These are phyloP conservation scores for Idaea biselata DNA, from an alignment of 2,888 invertebrate genomes.

Conservation along the genomic window DNA sequence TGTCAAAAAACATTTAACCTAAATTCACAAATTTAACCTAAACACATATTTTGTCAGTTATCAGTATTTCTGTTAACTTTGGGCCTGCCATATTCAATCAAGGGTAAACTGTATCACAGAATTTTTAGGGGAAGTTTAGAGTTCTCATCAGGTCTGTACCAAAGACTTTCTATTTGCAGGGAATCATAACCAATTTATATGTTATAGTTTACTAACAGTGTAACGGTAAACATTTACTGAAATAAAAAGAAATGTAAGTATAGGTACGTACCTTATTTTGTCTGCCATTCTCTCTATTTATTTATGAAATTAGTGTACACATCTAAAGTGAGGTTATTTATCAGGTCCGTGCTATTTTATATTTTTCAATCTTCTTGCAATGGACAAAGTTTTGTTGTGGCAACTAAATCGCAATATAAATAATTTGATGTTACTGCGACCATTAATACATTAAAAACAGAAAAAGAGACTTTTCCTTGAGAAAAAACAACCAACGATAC, in stretches of 20 bases:
- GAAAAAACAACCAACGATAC: too few relatives aligned
- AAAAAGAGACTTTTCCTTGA: not conserved
- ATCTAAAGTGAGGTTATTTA: slow-evolving; percentile 30
- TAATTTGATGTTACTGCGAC: not conserved
- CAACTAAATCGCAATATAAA: not conserved
- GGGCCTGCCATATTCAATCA: too few relatives aligned
- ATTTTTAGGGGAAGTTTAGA: too few relatives aligned
- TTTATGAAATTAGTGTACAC: slow-evolving; percentile 5
- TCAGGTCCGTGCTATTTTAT: not conserved
- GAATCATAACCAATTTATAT: too few relatives aligned
- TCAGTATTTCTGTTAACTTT: too few relatives aligned
- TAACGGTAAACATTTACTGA: not conserved
- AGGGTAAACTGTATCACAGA: too few relatives aligned
- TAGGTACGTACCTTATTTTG: slow-evolving; percentile 59
- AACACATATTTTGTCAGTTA: too few relatives aligned
- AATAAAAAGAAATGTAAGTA: not conserved
- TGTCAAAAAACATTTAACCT: too few relatives aligned
- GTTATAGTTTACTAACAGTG: too few relatives aligned
- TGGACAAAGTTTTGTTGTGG: not conserved
- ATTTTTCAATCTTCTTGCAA: not conserved
- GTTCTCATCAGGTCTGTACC: too few relatives aligned
- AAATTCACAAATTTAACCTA: too few relatives aligned
- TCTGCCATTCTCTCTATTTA: slow-evolving; percentile 20
- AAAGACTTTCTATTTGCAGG: too few relatives aligned
- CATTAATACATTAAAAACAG: not conserved